Conservation (phyloP, 2,888 invertebrate genomes). For the Osedax frankpressi region DNA sequence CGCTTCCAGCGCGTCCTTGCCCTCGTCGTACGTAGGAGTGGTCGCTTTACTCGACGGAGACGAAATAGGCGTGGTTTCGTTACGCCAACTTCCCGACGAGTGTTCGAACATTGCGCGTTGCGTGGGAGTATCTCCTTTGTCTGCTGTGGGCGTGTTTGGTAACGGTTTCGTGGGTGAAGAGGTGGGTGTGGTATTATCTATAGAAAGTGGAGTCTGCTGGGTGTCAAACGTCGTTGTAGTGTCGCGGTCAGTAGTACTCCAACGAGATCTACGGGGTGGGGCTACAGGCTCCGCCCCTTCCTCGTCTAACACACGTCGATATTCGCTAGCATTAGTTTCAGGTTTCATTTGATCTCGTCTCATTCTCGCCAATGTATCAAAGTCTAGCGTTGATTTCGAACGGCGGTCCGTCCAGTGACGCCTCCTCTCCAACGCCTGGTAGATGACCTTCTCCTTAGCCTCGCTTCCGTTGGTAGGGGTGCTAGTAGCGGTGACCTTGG, state of each 20-base stretch:
- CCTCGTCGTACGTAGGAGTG: not conserved
- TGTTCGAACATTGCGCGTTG: slow-evolving; percentile 8
- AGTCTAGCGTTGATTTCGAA: slow-evolving; percentile 8
- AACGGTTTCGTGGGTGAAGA: not conserved
- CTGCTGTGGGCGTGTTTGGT: not conserved
- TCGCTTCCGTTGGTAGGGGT: not conserved
- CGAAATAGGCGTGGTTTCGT: not conserved
- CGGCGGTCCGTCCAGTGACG: slow-evolving; percentile 4
- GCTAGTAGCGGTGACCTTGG: too few relatives aligned
- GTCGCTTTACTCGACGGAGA: slow-evolving; percentile 1
- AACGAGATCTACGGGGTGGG: not conserved
- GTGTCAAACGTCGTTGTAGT: not conserved
- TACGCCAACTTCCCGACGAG: slow-evolving; percentile 5
- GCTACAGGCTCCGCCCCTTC: not conserved
- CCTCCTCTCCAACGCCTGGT: slow-evolving; percentile 5
- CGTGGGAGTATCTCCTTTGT: slow-evolving; percentile 11
- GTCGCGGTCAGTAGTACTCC: slow-evolving; percentile 8
- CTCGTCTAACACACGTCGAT: not conserved
- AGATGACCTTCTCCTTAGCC: not conserved
- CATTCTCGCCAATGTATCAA: slow-evolving; percentile 34
- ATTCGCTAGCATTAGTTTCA: slow-evolving; percentile 24
- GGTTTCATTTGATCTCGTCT: slow-evolving; percentile 30
- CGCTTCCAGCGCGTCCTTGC: slow-evolving; percentile 25
- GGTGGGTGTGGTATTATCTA: not conserved
- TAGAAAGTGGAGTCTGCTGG: not conserved